A percentile compares a stretch with the other conserved stretches of the same genome.
phyloP scores from a whole-genome alignment of 2,888 invertebrate genomes.

The Pediacus dermestoides region DNA sequence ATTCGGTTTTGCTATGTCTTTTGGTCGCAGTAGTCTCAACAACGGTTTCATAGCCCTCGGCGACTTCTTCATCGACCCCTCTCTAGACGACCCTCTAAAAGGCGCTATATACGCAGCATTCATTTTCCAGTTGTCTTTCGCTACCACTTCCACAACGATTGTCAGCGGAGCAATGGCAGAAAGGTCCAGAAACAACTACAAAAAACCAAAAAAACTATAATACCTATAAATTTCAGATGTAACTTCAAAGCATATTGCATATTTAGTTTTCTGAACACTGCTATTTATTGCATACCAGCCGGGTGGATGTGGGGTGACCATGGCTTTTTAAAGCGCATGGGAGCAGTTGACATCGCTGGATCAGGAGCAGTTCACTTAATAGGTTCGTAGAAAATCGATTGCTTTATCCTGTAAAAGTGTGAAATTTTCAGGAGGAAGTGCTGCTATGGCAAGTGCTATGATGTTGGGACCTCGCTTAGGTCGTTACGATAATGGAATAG shows the following conservation, averaged over 20 bases:
- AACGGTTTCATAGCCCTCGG: constrained; percentile 83
- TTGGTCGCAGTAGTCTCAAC: constrained; percentile 68
- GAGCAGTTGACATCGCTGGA: constrained; percentile 90
- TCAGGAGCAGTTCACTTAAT: constrained; percentile 88
- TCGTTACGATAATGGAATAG: constrained; percentile 73
- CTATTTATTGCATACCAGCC: constrained; percentile 88
- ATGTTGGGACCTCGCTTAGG: constrained; percentile 88
- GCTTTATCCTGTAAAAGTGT: no score
- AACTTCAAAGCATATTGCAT: constrained; percentile 88
- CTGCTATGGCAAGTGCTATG: constrained; percentile 82
- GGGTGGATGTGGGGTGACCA: constrained; percentile 92
- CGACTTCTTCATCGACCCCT: constrained; percentile 76
- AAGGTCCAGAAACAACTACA: constrained; percentile 54
- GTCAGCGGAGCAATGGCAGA: constrained; percentile 95
- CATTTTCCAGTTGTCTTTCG: constrained; percentile 85
- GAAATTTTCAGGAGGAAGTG: constrained; percentile 56
- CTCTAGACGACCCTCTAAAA: constrained; percentile 70
- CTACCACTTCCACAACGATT: constrained; percentile 87
- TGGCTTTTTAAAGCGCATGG: constrained; percentile 78
- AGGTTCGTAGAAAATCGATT: no score
- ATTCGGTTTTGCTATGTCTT: constrained; percentile 90
- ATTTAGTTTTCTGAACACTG: constrained; percentile 83
- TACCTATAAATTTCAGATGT: constrained; percentile 56
- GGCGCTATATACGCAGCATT: constrained; percentile 85
- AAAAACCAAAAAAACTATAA: background rate